Percentiles rank a stretch among this genome's conserved stretches.
Conservation (phyloP, 2,113 vertebrate species). For the Abramis brama region DNA sequence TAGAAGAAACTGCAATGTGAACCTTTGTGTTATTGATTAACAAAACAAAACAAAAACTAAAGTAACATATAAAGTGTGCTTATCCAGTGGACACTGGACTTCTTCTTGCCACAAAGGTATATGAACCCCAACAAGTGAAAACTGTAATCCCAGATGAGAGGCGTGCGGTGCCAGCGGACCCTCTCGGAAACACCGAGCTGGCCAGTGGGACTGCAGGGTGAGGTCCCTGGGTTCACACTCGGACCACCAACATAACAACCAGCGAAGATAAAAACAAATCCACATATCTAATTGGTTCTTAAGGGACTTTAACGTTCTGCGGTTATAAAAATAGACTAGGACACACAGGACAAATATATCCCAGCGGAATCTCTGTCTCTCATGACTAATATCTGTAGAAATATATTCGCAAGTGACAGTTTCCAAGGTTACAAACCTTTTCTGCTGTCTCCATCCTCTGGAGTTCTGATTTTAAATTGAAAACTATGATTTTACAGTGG, state of each 20-base stretch:
- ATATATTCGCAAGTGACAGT: constrained; percentile 11
- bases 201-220: constrained; percentile 30
- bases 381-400: constrained; percentile 22
- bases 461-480: constrained; percentile 17
- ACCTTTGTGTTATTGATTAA: neutral
- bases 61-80: neutral
- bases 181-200: neutral
- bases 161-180: neutral
- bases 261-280: constrained; percentile 31
- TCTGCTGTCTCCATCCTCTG: constrained; percentile 26
- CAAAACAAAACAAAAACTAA: too few species aligned
- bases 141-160: neutral
- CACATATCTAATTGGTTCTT: constrained; percentile 53
- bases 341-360: constrained; percentile 27
- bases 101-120: neutral
- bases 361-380: constrained; percentile 5
- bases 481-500: neutral
- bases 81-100: neutral
- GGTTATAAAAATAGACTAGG: constrained; percentile 32
- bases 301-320: constrained; percentile 37
- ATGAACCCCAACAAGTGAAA: neutral
- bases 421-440: constrained; percentile 12
- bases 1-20: neutral
- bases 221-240: constrained; percentile 33
- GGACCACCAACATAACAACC: constrained; percentile 36